A percentile compares a stretch with the other conserved stretches of the same genome.
phyloP scores from a whole-genome alignment of 2,797 vertebrate genomes.

The Sebastes umbrosus region DNA sequence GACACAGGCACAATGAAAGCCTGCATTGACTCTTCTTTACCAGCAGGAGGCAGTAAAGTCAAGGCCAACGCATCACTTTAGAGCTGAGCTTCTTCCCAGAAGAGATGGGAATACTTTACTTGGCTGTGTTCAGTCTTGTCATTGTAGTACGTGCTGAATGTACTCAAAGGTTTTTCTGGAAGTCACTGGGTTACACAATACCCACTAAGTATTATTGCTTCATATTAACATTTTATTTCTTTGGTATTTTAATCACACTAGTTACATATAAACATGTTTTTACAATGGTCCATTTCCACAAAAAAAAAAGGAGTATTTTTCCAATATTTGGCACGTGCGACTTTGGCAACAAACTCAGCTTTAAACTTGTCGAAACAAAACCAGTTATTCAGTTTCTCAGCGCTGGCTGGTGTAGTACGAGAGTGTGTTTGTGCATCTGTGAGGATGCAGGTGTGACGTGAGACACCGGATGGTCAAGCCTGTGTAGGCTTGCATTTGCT shows the following conservation, averaged over 20 bases:
- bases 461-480: not conserved
- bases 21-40: not conserved
- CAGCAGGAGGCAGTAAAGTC: conserved; percentile 61
- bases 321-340: conserved; percentile 39
- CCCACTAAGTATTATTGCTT: not conserved
- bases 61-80: not conserved
- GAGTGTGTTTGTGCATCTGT: not conserved
- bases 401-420: not conserved
- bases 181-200: not conserved
- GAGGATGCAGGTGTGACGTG: not conserved
- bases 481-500: conserved; percentile 9
- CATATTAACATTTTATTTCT: conserved; percentile 72
- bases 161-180: not conserved
- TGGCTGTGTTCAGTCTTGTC: not conserved
- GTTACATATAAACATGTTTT: conserved; percentile 73
- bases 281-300: conserved; percentile 14
- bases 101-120: not conserved
- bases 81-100: not conserved
- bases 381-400: not conserved
- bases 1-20: not conserved
- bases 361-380: conserved; percentile 7
- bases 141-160: not conserved
- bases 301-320: not conserved
- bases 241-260: conserved; percentile 63
- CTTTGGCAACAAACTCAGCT: conserved; percentile 48